Conservation (phyloP, 2,888 invertebrate species). For the Leptopilina drosophilae region DNA sequence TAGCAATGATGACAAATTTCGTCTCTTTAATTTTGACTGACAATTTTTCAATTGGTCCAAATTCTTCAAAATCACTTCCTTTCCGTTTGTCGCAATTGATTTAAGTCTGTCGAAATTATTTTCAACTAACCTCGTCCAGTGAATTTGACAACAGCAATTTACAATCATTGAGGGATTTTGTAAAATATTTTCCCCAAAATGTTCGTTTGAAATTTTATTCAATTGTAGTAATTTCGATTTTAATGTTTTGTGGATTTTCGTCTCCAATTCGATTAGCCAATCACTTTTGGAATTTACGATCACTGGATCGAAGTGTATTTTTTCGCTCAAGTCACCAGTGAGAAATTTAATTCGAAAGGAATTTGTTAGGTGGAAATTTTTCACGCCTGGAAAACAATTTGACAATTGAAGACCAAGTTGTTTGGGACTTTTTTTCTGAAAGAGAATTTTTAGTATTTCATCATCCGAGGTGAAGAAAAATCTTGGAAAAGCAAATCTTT, state of each 20-base stretch:
- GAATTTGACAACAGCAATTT: conserved; percentile 81
- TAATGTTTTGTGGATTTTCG: conserved; percentile 77
- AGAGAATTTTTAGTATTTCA: conserved; percentile 85
- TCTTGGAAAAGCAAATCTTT: conserved; percentile 83
- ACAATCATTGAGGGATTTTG: conserved; percentile 82
- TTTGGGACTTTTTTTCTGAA: conserved; percentile 82
- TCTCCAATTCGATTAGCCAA: conserved; percentile 83
- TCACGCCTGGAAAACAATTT: conserved; percentile 86
- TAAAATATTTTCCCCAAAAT: conserved; percentile 69
- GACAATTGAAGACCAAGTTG: conserved; percentile 82
- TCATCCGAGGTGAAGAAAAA: conserved; percentile 88
- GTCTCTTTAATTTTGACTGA: conserved; percentile 78
- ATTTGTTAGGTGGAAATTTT: conserved; percentile 78
- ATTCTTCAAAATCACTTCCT: conserved; percentile 79
- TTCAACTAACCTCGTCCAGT: conserved; percentile 83
- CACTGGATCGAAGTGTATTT: conserved; percentile 76
- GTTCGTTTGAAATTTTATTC: background rate
- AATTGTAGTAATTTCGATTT: conserved; percentile 45
- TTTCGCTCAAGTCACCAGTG: conserved; percentile 81
- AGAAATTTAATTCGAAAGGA: conserved; percentile 80
- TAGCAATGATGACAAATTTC: conserved; percentile 79
- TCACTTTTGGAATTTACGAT: background rate
- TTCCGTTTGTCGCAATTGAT: conserved; percentile 72
- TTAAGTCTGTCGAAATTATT: conserved; percentile 76
- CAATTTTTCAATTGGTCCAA: conserved; percentile 81